A percentile compares a stretch with the other conserved stretches of the same genome.
phyloP scores from a whole-genome alignment of 2,113 vertebrate genomes.

The Scopus umbretta region DNA sequence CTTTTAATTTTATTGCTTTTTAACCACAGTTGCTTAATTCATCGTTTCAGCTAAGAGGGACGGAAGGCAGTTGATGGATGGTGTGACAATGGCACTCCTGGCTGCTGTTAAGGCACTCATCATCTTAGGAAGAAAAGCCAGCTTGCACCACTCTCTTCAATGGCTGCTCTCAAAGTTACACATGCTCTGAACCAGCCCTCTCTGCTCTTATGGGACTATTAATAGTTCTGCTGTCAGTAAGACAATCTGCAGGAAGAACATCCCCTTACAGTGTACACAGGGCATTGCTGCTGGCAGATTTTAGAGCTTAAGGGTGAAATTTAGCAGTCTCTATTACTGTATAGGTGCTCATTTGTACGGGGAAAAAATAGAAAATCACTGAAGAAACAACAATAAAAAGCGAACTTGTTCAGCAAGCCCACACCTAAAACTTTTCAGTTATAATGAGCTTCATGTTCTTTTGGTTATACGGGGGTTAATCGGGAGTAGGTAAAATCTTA shows the following conservation, averaged over 20 bases:
- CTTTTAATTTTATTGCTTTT: conserved; percentile 63
- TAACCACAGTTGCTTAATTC: conserved; percentile 59
- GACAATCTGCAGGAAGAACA: neutral
- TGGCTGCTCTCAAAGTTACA: neutral
- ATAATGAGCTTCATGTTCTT: neutral
- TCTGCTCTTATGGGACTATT: neutral
- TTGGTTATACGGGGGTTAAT: neutral
- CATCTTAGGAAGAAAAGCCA: neutral
- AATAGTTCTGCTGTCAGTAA: neutral
- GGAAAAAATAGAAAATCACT: neutral
- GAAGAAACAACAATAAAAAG: neutral
- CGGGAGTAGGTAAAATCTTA: neutral
- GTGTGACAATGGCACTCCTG: conserved; percentile 32
- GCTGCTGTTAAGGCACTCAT: neutral
- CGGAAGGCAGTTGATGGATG: neutral
- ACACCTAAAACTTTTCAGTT: neutral
- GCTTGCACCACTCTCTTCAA: neutral
- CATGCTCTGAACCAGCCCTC: neutral
- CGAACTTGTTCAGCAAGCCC: neutral
- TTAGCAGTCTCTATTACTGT: neutral
- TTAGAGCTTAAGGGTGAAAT: neutral
- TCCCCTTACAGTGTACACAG: neutral
- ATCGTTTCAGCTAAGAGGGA: conserved; percentile 20
- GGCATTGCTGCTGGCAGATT: neutral
- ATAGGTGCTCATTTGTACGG: neutral